phyloP scores from a whole-genome alignment of 2,888 invertebrate genomes.

The Diadromus collaris region DNA sequence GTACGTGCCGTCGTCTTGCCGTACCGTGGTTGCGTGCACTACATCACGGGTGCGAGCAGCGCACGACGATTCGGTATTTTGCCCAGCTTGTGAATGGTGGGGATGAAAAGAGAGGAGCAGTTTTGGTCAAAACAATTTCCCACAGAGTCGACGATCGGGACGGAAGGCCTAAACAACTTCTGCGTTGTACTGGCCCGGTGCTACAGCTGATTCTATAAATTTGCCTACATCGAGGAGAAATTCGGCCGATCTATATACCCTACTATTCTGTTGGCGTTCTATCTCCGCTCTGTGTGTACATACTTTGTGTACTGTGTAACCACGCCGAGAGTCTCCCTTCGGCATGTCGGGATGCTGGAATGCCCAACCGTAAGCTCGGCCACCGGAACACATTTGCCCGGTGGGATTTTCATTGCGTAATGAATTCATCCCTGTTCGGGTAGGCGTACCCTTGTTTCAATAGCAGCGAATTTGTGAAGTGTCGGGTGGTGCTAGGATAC shows the following conservation, averaged over 20 bases:
- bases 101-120: not conserved
- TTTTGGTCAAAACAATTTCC: slow-evolving; percentile 42
- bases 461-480: not conserved
- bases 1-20: slow-evolving; percentile 20
- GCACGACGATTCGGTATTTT: slow-evolving; percentile 34
- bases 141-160: slow-evolving; percentile 35
- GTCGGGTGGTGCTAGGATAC: not conserved
- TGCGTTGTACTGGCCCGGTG: not conserved
- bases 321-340: slow-evolving; percentile 32
- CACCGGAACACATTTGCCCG: slow-evolving; percentile 26
- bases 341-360: slow-evolving; percentile 21
- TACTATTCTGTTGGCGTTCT: not conserved
- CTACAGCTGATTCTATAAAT: slow-evolving; percentile 41
- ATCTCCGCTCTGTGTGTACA: slow-evolving; percentile 7
- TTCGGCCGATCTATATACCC: not conserved
- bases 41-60: not conserved
- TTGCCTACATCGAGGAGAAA: slow-evolving; percentile 47
- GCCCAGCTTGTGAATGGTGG: slow-evolving; percentile 11
- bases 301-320: slow-evolving; percentile 7
- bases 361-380: slow-evolving; percentile 15
- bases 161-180: slow-evolving; percentile 25
- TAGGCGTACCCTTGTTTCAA: not conserved
- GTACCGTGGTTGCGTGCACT: not conserved
- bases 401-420: slow-evolving; percentile 43
- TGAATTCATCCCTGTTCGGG: slow-evolving; percentile 38